phyloP scores from a whole-genome alignment of 2,113 vertebrate species.

The Carettochelys insculpta region DNA sequence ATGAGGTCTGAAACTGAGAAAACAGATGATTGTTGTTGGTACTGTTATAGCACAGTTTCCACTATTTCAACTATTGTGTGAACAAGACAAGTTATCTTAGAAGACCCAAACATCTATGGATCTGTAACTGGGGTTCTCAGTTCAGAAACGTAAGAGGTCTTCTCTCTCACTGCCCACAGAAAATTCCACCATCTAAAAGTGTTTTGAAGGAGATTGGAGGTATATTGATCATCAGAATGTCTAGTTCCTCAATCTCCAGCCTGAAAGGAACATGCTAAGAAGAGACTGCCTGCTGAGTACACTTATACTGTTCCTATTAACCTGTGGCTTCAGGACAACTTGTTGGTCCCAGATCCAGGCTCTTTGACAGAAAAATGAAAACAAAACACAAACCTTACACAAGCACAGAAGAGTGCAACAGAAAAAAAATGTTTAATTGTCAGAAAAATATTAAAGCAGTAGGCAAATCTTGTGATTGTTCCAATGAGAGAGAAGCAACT shows the following conservation, averaged over 20 bases:
- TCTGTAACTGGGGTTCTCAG: not conserved
- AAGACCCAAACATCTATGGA: not conserved
- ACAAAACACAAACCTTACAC: too few relatives aligned
- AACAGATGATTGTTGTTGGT: not conserved
- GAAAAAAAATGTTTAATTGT: not conserved
- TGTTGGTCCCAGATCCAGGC: not conserved
- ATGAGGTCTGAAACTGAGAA: not conserved
- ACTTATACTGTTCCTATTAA: not conserved
- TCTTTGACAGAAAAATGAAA: not conserved
- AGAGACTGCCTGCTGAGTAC: not conserved
- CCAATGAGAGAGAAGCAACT: not conserved
- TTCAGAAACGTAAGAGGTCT: not conserved
- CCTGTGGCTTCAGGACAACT: not conserved
- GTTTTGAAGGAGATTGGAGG: not conserved
- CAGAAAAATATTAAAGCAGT: not conserved
- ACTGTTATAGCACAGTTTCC: not conserved
- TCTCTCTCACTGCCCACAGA: not conserved
- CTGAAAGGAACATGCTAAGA: not conserved
- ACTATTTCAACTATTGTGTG: not conserved
- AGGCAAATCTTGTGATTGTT: not conserved
- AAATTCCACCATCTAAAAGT: not conserved
- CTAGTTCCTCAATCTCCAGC: slow-evolving; percentile 2
- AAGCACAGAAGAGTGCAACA: not conserved
- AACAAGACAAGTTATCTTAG: not conserved
- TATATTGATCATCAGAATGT: not conserved